Conservation (phyloP, 2,113 vertebrate species). For the Martes martes region DNA sequence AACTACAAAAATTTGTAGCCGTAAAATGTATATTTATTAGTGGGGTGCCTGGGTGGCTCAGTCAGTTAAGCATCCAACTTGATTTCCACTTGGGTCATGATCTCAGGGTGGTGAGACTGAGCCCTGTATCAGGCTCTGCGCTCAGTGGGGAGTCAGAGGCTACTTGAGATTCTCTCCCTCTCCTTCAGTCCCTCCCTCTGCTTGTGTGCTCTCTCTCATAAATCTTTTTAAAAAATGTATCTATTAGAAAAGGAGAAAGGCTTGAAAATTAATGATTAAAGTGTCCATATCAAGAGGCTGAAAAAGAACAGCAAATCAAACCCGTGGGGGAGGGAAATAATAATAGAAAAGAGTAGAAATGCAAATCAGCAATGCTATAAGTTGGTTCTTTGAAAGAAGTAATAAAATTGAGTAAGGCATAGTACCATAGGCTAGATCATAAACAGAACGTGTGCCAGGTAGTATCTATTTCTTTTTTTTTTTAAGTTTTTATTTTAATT, state of each 20-base stretch:
- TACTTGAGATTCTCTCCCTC: not conserved
- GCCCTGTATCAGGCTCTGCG: not conserved
- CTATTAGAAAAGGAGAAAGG: not conserved
- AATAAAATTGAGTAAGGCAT: not conserved
- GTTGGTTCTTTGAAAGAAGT: not conserved
- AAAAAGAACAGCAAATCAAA: not conserved
- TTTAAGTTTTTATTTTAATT: not conserved
- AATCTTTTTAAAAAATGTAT: not conserved
- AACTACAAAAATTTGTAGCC: not conserved
- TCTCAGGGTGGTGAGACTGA: not conserved
- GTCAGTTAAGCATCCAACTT: not conserved
- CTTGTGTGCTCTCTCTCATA: not conserved
- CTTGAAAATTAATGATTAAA: not conserved
- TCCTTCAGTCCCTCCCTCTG: not conserved
- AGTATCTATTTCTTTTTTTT: not conserved
- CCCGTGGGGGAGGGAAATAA: not conserved
- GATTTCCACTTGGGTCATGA: not conserved
- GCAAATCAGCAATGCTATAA: not conserved
- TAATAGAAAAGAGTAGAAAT: not conserved
- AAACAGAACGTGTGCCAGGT: not conserved
- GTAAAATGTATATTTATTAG: not conserved
- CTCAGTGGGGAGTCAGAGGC: not conserved
- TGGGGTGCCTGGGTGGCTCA: not conserved
- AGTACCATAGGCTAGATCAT: not conserved
- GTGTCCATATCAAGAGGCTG: not conserved